Evolutionary conservation across 2,113 vertebrate genomes (phyloP), one percentile per base, ranked within the genome.

Genomic region (Sterna hirundo): DNA sequence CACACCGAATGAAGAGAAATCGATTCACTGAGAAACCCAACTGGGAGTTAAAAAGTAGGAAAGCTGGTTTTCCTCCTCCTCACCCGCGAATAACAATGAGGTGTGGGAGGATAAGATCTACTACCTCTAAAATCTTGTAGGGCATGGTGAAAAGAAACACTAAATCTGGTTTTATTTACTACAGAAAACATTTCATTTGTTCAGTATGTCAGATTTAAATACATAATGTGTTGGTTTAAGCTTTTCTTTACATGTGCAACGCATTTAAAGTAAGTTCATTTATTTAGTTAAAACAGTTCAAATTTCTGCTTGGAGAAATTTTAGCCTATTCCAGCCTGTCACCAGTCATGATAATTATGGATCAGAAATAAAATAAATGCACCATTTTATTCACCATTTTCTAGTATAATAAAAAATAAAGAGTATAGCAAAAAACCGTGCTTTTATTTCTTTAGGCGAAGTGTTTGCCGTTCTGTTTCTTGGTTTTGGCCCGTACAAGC

Each of bases 51-150:
- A 54, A 82, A 96, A 76, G 85, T 86, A 79, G 85, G 85, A 92
- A 94, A 83, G 65, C 93, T 96, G 74, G 40, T 93, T 95, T 96
- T 96, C 84, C 49, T 94, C 89, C 77, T 94, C 84, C 65, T 95
- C 87, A 85, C 71, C 82, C 91, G 52, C 0, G 9, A 95, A 91
- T 96, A 95, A 96, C 82, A 95, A 91, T 95, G 84, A 94, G 44
- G 34, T 80, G 94, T 96, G 66, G 93, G 93, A 94, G 62, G 78
- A 72, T 84, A 88, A 84, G 81, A 76, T 36, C 86, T 85, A 44
- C 38, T 85, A 76, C 44, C 26, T 76, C 62, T 68, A 69, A 96
- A 93, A 69, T 91, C 70, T 83, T 93, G 40, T 49, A 38, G n/a
- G 70, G 21, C 54, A 61, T 69, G 25, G 57, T 82, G 49, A 72